phyloP scores from a whole-genome alignment of 2,888 invertebrate genomes.

The Cistogaster globosa region DNA sequence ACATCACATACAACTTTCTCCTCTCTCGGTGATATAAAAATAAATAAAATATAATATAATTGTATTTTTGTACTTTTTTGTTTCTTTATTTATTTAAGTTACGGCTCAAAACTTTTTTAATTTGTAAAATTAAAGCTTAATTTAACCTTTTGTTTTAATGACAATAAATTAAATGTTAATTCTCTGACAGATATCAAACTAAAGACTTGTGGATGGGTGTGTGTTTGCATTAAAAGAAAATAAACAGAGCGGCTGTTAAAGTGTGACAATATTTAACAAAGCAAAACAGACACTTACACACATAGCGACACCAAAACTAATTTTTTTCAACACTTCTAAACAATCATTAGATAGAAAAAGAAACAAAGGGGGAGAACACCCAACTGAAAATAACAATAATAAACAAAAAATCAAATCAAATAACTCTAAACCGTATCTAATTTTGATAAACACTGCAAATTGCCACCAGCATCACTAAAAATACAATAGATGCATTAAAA shows the following conservation, averaged over 20 bases:
- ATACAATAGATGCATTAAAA: neutral
- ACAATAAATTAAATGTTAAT: slow-evolving; percentile 53
- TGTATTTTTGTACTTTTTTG: neutral
- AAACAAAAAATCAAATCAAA: slow-evolving; percentile 14
- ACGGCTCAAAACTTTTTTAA: slow-evolving; percentile 30
- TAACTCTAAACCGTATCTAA: slow-evolving; percentile 65
- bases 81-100: neutral
- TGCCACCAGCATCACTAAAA: slow-evolving; percentile 46
- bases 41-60: neutral
- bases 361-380: no score
- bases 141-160: slow-evolving; percentile 49
- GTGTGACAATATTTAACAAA: slow-evolving; percentile 55
- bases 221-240: neutral
- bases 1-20: neutral
- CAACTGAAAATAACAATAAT: slow-evolving; percentile 23
- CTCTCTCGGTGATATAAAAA: neutral
- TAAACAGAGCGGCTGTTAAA: neutral
- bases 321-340: slow-evolving; percentile 49
- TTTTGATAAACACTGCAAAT: slow-evolving; percentile 60
- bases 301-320: slow-evolving; percentile 41
- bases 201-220: neutral
- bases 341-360: neutral
- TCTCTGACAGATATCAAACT: neutral
- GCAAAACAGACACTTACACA: neutral
- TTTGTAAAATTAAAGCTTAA: slow-evolving; percentile 22